Evolutionary conservation across 2,797 vertebrate species (phyloP), one percentile per base, ranked within the genome.

Genomic region (Coregonus ussuriensis): DNA sequence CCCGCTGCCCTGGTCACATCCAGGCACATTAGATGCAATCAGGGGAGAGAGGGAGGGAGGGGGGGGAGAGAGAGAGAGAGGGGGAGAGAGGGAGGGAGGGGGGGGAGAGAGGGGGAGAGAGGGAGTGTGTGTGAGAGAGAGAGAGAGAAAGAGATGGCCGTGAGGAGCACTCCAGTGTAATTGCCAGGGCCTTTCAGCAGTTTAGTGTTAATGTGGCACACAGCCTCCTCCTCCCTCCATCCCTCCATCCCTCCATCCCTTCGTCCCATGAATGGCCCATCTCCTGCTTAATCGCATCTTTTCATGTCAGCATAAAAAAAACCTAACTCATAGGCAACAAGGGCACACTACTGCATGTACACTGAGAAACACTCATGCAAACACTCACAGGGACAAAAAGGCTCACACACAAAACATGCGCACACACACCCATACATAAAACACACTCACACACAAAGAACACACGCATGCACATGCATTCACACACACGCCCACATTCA

Each of bases 131-230:
- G 25, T 25, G 25, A 1, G 25, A 21, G 59, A 62, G 59, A 21
- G 18, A 62, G 59, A 21, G 21, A 21, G 18, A 62, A 9, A 62
- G 59, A 62, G 18, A 62, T 25, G 13, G 3, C 13, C 4, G 59
- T 51, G 75, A 66, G 25, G 75, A 80, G 83, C 85, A 72, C 78
- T 85, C 79, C 52, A 71, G n/a, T 63, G 77, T 88, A 88, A 88
- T 83, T 89, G 84, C 87, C 88, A 84, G 78, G 74, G 69, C 80
- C 85, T 86, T 88, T 83, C 79, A 85, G 82, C 79, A 84, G 74
- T n/a, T 6, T 47, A 54, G 82, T 31, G 80, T 85, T 88, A 85
- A 87, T 67, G 35, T 79, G 59, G 37, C 54, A 56, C 54, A 56
- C 54, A 18, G 54, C 54, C 77, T 47, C 73, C 78, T 74, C 71